Conservation (phyloP, 2,888 invertebrate species). For the Prosopocoilus inquinatus region DNA sequence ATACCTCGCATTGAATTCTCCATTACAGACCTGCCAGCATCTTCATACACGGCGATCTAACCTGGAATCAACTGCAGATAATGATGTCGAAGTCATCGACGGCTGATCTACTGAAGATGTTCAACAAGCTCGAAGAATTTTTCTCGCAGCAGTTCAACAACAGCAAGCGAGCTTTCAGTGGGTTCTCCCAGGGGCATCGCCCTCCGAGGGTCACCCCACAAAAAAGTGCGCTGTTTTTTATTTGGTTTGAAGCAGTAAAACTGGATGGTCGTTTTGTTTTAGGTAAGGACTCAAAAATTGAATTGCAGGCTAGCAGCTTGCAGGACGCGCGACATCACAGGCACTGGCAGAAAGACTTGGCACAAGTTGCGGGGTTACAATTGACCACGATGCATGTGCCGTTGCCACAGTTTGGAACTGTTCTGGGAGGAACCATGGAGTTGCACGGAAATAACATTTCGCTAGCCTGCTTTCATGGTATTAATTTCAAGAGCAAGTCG, state of each 20-base stretch:
- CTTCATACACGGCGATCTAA: constrained; percentile 87
- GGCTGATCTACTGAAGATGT: constrained; percentile 95
- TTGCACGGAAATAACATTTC: constrained; percentile 88
- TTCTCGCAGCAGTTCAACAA: constrained; percentile 97
- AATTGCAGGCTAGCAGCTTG: constrained; percentile 5
- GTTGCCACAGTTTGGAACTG: constrained; percentile 71
- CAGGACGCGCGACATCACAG: constrained; percentile 77
- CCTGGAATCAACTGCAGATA: constrained; percentile 95
- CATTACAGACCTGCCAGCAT: constrained; percentile 75
- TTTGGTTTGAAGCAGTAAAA: neutral
- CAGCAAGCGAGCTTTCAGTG: constrained; percentile 81
- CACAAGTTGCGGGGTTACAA: constrained; percentile 76
- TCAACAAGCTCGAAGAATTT: constrained; percentile 94
- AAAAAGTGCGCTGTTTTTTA: constrained; percentile 34
- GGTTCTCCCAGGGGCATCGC: constrained; percentile 41
- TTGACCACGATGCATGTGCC: constrained; percentile 71
- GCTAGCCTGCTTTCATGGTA: constrained; percentile 95
- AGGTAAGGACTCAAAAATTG: constrained; percentile 28
- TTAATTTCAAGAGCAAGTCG: constrained; percentile 92
- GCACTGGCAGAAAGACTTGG: constrained; percentile 91
- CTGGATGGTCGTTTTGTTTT: constrained; percentile 1
- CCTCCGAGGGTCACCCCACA: constrained; percentile 41
- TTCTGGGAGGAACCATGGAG: constrained; percentile 86
- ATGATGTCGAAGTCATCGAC: constrained; percentile 97
- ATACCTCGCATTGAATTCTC: constrained; percentile 2